Base-by-base conservation (phyloP, 2,113 vertebrate genomes). In the Anguilla japonica region DNA sequence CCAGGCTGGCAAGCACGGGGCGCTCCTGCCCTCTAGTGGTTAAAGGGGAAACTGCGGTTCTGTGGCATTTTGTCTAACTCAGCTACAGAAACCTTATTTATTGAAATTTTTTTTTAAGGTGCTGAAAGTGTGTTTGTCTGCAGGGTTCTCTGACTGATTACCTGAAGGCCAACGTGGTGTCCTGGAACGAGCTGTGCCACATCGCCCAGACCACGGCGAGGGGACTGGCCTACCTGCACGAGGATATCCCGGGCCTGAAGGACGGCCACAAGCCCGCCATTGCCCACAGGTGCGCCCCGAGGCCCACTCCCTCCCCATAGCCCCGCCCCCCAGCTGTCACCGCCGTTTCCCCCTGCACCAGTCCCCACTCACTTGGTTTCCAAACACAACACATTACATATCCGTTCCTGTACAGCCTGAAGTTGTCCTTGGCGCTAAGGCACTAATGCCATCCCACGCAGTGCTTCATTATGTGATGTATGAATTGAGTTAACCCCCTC, bases 201-300 rank as follows among this genome's bases (percentile, higher is more conserved):
- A 99, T 99, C 2, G 93, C 97, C 41, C 97, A 99, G 92, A 97
- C 97, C 0, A 97, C 98, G 93, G 98, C 98, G 2, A 93, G 97
- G 53, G 98, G 98, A 88, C 92, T 99, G 91, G 97, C 98, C n/a
- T 99, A 99, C 88, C 97, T 99, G 81, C 98, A 99, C 39, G 98
- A 99, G 91, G 98, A 99, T 89, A 97, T 98, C 90, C 98, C 98
- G 0, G 97, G 97, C 82, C 95, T 99, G 84, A 98, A 98, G 91
- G 98, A 99, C 0, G 98, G 98, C 41, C 98, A 99, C 89, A 99
- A 99, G 90, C 98, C 98, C 0, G 98, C 98, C 89, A 95, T 99
- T 79, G 98, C 98, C 26, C 98, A 99, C 92, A 97, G 98, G 98
- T 98, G 90, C 15, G 22, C 41, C 15, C 43, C 8, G 9, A 6